Percentiles rank a stretch among this genome's conserved stretches.
phyloP scores from a whole-genome alignment of 2,113 vertebrate genomes.

The Eleginops maclovinus region DNA sequence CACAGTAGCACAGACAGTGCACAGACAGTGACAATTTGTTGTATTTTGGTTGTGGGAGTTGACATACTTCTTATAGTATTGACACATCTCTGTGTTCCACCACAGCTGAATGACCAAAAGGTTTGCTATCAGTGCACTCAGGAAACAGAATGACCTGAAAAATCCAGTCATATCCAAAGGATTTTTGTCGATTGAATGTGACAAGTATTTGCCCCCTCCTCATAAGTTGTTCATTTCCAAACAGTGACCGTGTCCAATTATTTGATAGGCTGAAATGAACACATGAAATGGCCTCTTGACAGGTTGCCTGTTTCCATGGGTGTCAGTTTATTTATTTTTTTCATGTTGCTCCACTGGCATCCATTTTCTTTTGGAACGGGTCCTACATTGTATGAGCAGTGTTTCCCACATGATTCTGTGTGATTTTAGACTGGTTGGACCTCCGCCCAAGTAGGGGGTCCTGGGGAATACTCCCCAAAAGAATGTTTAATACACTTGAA shows the following conservation, averaged over 20 bases:
- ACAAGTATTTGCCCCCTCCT: neutral
- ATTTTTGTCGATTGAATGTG: neutral
- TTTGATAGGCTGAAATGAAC: neutral
- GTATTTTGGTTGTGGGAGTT: neutral
- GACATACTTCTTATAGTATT: neutral
- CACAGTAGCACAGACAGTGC: neutral
- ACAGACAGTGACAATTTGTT: neutral
- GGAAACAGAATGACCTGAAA: neutral
- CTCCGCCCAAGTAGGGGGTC: too few relatives aligned
- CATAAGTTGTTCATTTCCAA: neutral
- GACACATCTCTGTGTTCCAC: neutral
- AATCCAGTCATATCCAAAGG: neutral
- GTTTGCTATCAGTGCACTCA: neutral
- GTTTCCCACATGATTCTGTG: too few relatives aligned
- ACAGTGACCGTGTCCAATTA: neutral
- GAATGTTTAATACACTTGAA: too few relatives aligned
- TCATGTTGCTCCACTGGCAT: neutral
- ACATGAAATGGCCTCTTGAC: neutral
- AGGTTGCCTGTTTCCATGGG: neutral
- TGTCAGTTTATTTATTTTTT: neutral
- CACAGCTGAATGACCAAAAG: slow-evolving; percentile 12
- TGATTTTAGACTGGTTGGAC: too few relatives aligned
- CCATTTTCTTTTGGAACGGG: neutral
- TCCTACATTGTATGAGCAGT: slow-evolving; percentile 3
- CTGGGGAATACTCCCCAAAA: too few relatives aligned